Base-by-base conservation (phyloP, 1,140 invertebrate species). In the Conopomorpha cramerella region DNA sequence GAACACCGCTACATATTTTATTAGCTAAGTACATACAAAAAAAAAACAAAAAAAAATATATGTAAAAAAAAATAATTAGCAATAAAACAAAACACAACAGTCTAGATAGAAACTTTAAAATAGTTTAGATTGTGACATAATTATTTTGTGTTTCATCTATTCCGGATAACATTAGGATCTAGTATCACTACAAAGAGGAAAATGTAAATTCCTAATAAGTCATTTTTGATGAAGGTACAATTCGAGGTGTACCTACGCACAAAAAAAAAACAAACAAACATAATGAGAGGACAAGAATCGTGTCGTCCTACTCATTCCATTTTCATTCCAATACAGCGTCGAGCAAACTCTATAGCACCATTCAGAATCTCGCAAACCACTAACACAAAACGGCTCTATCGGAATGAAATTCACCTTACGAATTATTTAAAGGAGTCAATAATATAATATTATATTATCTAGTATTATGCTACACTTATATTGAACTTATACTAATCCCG, bases 131-230 rank as follows among this genome's bases (percentile, higher is more conserved):
- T 71, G 65, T 76, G 71, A 76, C 71, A 57, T 55, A 56, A 52
- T n/a, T n/a, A n/a, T n/a, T 57, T 68, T 67, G 58, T 65, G 57
- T 71, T 68, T 59, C 51, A 66, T 59, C 51, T 55, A 60, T 51
- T 60, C 67, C 55, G 50, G 58, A 51, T 61, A 52, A 60, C 39
- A 66, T 71, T 76, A 76, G 67, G 60, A 70, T 55, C 71, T 76
- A 76, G 62, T 76, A 76, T 76, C 71, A 76, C 71, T 76, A 76
- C 62, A 62, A 51, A 55, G 60, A 76, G 66, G 64, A 71, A 61
- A 68, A n/a, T n/a, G 58, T 62, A 48, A 64, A 66, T 67, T 55
- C 62, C 58, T 67, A 62, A 46, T 51, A 45, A 61, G 49, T n/a
- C n/a, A n/a, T n/a, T n/a, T n/a, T n/a, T n/a, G n/a, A n/a, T n/a